These are phyloP conservation scores for Indicator indicator DNA, from an alignment of 2,113 vertebrate species.

Conservation along the genomic window DNA sequence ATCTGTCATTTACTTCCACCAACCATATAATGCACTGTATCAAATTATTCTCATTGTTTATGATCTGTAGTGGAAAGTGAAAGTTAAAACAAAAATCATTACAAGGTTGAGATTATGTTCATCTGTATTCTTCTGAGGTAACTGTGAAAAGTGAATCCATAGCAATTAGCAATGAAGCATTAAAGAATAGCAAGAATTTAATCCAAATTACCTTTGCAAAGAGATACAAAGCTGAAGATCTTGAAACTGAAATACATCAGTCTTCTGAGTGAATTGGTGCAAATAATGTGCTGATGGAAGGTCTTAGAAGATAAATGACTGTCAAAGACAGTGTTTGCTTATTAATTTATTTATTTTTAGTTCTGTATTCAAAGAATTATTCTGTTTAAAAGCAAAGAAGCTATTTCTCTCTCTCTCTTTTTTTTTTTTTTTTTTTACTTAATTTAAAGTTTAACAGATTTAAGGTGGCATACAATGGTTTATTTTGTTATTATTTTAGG, in stretches of 20 bases:
- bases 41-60: not conserved
- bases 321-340: not conserved
- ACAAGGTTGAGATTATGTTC: not conserved
- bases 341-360: not conserved
- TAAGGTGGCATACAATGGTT: not conserved
- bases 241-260: not conserved
- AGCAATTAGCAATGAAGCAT: not conserved
- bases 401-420: too few species aligned
- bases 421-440: not conserved
- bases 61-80: not conserved
- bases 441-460: not conserved
- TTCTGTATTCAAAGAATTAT: not conserved
- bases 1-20: conserved; percentile 11
- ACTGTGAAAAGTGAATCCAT: not conserved
- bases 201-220: not conserved
- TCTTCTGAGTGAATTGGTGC: not conserved
- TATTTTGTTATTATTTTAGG: not conserved
- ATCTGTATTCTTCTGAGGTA: not conserved
- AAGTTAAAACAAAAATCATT: not conserved
- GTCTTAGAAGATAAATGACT: not conserved
- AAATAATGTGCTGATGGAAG: not conserved
- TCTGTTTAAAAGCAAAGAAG: too few species aligned
- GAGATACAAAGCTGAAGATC: not conserved
- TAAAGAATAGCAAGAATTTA: not conserved
- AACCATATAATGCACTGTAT: not conserved